A percentile compares a stretch with the other conserved stretches of the same genome.
These are phyloP conservation scores for Istiophorus platypterus DNA, from an alignment of 2,113 vertebrate genomes.

Conservation along the genomic window DNA sequence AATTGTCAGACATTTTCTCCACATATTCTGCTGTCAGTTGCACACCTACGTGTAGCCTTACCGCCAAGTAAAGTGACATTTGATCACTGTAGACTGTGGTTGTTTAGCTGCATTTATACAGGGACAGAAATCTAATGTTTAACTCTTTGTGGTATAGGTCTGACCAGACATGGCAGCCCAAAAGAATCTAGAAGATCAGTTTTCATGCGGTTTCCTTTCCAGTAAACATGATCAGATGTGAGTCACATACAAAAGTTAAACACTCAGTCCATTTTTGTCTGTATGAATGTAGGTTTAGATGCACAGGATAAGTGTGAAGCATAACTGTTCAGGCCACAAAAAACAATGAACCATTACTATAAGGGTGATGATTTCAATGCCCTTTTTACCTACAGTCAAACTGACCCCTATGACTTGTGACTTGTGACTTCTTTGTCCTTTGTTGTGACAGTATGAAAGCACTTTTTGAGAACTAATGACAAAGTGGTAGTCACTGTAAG, in stretches of 20 bases:
- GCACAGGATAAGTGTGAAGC: neutral
- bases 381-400: constrained; percentile 14
- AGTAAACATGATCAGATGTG: neutral
- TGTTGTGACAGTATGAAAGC: neutral
- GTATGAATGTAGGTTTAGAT: neutral
- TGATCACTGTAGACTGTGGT: constrained; percentile 46
- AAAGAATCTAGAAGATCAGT: constrained; percentile 1
- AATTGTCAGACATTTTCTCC: constrained; percentile 2
- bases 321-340: neutral
- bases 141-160: constrained; percentile 31
- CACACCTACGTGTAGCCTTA: neutral
- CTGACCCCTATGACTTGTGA: neutral
- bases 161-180: constrained; percentile 8
- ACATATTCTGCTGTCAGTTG: constrained; percentile 1
- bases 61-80: constrained; percentile 40
- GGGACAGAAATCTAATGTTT: constrained; percentile 37
- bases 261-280: neutral
- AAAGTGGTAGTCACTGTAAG: neutral
- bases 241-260: neutral
- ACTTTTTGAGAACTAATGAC: neutral
- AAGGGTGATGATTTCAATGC: neutral
- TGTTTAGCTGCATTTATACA: constrained; percentile 40
- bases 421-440: neutral
- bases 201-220: neutral
- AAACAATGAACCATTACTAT: neutral